These are phyloP conservation scores for Hydraecia micacea DNA, from an alignment of 2,888 invertebrate genomes.

Conservation along the genomic window DNA sequence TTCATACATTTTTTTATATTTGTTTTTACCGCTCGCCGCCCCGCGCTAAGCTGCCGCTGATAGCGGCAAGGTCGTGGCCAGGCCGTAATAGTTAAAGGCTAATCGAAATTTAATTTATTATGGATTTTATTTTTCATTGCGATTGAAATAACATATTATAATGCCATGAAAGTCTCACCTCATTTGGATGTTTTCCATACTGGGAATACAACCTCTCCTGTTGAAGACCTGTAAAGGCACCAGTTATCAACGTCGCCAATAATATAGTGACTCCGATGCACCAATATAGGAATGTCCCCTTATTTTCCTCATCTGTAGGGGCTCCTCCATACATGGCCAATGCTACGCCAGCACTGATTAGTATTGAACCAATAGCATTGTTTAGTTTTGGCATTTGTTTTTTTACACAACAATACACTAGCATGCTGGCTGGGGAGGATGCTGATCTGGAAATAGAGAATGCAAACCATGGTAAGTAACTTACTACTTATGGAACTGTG, in stretches of 20 bases:
- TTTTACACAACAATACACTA: slow-evolving; percentile 83
- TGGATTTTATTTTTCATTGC: neutral
- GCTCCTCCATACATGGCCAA: slow-evolving; percentile 86
- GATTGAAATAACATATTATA: neutral
- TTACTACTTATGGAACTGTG: neutral
- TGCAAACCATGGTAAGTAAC: neutral
- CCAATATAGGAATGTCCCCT: slow-evolving; percentile 82
- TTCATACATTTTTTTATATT: no score
- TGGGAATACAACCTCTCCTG: slow-evolving; percentile 84
- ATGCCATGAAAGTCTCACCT: slow-evolving; percentile 71
- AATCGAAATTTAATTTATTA: neutral
- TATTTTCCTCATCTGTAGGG: slow-evolving; percentile 76
- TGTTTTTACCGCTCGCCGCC: no score
- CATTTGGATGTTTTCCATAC: slow-evolving; percentile 87
- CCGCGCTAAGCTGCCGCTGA: no score
- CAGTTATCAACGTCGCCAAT: slow-evolving; percentile 80
- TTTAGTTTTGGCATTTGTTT: slow-evolving; percentile 78
- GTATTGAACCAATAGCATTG: slow-evolving; percentile 81
- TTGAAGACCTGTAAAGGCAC: slow-evolving; percentile 85
- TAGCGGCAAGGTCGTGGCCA: no score
- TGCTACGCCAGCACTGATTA: slow-evolving; percentile 83
- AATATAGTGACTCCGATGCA: slow-evolving; percentile 83
- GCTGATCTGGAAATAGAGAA: slow-evolving; percentile 79
- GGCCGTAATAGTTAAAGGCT: no score
- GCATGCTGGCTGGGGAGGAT: slow-evolving; percentile 86